Evolutionary conservation across 2,797 vertebrate species (phyloP).

Genomic region (Loris lydekkerianus): DNA sequence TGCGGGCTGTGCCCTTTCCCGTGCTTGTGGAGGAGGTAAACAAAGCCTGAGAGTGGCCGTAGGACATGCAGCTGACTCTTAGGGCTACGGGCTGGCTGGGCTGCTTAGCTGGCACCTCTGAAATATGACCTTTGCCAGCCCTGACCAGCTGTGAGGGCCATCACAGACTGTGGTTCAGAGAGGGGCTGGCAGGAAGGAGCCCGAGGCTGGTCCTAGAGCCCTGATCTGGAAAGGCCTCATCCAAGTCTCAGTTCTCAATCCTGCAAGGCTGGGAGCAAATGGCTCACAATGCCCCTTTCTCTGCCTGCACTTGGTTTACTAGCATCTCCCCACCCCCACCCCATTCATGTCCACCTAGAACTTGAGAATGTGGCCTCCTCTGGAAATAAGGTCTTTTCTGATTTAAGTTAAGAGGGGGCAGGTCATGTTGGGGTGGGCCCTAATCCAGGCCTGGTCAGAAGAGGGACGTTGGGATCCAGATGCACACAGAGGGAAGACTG

Average conservation of each 20-base stretch:
- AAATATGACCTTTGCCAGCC: no score
- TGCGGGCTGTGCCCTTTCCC: no score
- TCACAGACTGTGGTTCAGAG: neutral
- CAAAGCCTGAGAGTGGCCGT: neutral
- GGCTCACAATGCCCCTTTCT: neutral
- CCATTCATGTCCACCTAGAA: neutral
- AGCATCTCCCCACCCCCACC: rapidly evolving
- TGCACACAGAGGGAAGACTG: neutral
- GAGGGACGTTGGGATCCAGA: no score
- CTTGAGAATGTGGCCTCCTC: neutral
- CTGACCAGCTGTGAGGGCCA: neutral
- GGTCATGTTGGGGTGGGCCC: neutral
- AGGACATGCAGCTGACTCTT: neutral
- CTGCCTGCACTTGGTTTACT: neutral
- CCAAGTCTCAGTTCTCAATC: neutral
- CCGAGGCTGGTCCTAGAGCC: neutral
- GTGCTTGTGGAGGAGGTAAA: neutral
- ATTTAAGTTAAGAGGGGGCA: no score
- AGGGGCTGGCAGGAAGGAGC: neutral
- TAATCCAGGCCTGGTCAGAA: neutral
- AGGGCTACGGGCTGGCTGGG: neutral
- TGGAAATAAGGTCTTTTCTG: neutral
- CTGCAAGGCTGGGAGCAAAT: no score
- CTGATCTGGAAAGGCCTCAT: neutral
- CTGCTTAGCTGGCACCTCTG: neutral